Percentiles rank a stretch among this genome's conserved stretches.
Conservation (phyloP, 2,888 invertebrate genomes). For the Leptura quadrifasciata region DNA sequence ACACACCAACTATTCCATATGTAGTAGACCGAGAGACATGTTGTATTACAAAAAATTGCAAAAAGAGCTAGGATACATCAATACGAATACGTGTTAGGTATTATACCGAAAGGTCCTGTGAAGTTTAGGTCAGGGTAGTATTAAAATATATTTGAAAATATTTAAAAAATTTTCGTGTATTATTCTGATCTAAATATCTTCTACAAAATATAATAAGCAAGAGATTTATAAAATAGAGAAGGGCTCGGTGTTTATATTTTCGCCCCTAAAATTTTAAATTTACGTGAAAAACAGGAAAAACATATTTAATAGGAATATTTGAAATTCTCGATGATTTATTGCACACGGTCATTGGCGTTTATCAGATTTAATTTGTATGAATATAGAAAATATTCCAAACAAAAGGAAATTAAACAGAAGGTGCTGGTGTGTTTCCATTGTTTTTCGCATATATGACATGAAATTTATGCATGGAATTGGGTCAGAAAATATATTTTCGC, state of each 20-base stretch:
- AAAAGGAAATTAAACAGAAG: constrained; percentile 44
- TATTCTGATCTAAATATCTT: too few relatives aligned
- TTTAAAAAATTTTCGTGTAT: too few relatives aligned
- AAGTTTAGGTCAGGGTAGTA: too few relatives aligned
- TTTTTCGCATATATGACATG: constrained; percentile 24
- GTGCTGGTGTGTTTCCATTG: constrained; percentile 34
- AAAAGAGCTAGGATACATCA: too few relatives aligned
- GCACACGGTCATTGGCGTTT: constrained; percentile 20
- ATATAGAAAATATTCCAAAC: constrained; percentile 43
- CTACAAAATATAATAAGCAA: background rate
- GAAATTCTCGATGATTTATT: constrained; percentile 43
- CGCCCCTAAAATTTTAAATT: constrained; percentile 29
- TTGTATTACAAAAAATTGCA: too few relatives aligned
- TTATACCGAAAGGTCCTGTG: too few relatives aligned
- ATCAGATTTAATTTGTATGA: constrained; percentile 46
- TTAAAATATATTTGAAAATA: too few relatives aligned
- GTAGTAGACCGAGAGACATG: too few relatives aligned
- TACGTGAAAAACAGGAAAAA: constrained; percentile 42
- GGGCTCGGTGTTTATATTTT: constrained; percentile 5
- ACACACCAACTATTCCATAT: too few relatives aligned
- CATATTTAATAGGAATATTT: constrained; percentile 36
- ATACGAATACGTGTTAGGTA: too few relatives aligned
- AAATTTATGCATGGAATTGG: constrained; percentile 32
- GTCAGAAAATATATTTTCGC: constrained; percentile 5
- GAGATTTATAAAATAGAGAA: constrained; percentile 12